These are phyloP conservation scores for Neoitamus cyanurus DNA, from an alignment of 2,888 invertebrate genomes.

Conservation along the genomic window DNA sequence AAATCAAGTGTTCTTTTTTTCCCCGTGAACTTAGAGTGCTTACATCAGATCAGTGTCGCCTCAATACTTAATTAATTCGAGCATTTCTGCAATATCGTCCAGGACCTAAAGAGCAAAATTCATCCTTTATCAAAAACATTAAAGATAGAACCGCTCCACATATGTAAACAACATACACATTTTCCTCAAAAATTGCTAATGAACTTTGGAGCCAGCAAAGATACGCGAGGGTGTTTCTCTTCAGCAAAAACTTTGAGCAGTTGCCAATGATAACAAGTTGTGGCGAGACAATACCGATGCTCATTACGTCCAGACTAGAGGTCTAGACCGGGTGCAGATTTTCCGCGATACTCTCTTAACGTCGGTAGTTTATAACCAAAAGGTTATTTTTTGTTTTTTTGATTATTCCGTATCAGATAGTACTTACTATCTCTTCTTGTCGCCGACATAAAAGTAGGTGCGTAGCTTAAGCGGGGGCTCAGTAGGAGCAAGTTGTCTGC, in stretches of 20 bases:
- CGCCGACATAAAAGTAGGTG: neutral
- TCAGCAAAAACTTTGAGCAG: neutral
- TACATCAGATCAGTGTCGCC: neutral
- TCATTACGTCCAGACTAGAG: slow-evolving; percentile 10
- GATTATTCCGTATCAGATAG: neutral
- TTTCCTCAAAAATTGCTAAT: neutral
- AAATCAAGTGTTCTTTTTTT: neutral
- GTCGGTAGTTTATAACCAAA: neutral
- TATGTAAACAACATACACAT: neutral
- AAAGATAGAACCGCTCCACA: neutral
- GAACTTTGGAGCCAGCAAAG: neutral
- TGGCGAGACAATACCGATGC: neutral
- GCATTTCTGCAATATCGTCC: neutral
- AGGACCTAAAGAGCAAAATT: neutral
- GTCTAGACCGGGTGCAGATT: slow-evolving; percentile 2
- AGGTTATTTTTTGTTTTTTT: neutral
- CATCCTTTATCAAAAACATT: neutral
- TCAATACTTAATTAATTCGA: neutral
- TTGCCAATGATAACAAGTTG: neutral
- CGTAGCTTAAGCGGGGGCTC: neutral
- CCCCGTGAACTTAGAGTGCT: neutral
- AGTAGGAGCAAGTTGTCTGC: neutral
- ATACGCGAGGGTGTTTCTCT: neutral
- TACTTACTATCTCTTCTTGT: neutral
- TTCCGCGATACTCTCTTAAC: neutral